Evolutionary conservation across 2,888 invertebrate species (phyloP), one percentile per base, ranked within the genome.

Genomic region (Digitonthophagus gazella): DNA sequence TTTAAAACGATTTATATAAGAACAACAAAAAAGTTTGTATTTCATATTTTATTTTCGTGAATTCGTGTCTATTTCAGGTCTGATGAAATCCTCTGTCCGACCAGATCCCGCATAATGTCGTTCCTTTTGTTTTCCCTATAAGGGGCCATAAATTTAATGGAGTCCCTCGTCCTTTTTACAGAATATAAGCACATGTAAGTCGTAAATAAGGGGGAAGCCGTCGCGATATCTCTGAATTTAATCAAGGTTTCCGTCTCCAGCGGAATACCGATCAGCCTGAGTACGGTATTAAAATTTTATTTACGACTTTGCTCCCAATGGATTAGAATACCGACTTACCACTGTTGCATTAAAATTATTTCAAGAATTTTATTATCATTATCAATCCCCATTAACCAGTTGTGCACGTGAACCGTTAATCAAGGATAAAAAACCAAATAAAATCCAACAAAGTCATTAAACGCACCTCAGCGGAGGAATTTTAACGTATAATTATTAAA

Each of bases 201-300:
- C 61, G 61, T 61, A 61, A 61, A 61, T 61, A 61, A 61, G 61
- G 61, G 61, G 61, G 61, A n/a, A 18, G 16, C 61, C 20, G 61
- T 61, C 20, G 20, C 61, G 20, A 61, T 61, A 61, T 61, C 61
- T 61, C 20, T 18, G 61, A 61, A 61, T 61, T 61, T 61, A 61
- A 61, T 61, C 61, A 61, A 20, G 14, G 19, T 20, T 19, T 19
- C 61, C 61, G 61, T 61, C 61, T 44, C 28, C 28, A 44, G 28
- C 61, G 61, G 61, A 61, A 61, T 61, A 61, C 61, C 16, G 61
- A 61, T 61, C 61, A 61, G 61, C n/a, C 18, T 61, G 19, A 61
- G 61, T 18, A 61, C 18, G 61, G 20, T 20, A 61, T 61, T 61
- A 61, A 61, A 61, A 61, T 61, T 61, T 61, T 61, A 61, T 61